Base-by-base conservation (phyloP, 1,140 invertebrate genomes). In the Microplitis mediator region DNA sequence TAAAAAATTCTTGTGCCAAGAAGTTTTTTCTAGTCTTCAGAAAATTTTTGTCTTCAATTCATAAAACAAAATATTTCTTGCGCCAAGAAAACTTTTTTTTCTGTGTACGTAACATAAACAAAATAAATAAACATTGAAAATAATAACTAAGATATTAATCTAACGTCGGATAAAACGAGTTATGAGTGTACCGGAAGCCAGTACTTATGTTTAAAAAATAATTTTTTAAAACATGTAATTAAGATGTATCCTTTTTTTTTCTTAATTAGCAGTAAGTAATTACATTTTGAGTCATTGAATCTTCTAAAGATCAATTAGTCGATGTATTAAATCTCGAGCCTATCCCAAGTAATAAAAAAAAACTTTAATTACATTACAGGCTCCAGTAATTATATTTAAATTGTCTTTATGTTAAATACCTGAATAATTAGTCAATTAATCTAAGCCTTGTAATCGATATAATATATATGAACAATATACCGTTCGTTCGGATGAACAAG, bases 321-420 rank as follows among this genome's bases (percentile, higher is more conserved):
- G 23, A 23, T 56, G 9, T n/a, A 56, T 16, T 14, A 56, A 14
- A 56, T 16, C 8, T 13, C 16, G n/a, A 13, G 16, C 16, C 52
- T 56, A 16, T 56, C 52, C 52, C n/a, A 45, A 45, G 39, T 11
- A 45, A 45, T 45, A 45, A 45, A 45, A 45, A 3, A 45, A 45
- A 39, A 36, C n/a, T 64, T 23, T 11, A 52, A 35, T 31, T n/a
- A 34, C 62, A 64, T 32, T 50, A 31, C 31, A 3, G 52, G 65
- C 65, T 50, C 23, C 32, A 67, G 65, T 50, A 32, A 67, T 67
- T 34, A 67, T 54, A 67, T 23, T 34, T 23, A 23, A 51, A 51
- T n/a, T 51, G 6, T n/a, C 31, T 54, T 67, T 67, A 6, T 16
- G 32, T 31, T 61, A 61, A 11, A 61, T 61, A 52, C n/a, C 34